Base-by-base conservation (phyloP, 1,140 invertebrate species). In the Aphelinus certus region DNA sequence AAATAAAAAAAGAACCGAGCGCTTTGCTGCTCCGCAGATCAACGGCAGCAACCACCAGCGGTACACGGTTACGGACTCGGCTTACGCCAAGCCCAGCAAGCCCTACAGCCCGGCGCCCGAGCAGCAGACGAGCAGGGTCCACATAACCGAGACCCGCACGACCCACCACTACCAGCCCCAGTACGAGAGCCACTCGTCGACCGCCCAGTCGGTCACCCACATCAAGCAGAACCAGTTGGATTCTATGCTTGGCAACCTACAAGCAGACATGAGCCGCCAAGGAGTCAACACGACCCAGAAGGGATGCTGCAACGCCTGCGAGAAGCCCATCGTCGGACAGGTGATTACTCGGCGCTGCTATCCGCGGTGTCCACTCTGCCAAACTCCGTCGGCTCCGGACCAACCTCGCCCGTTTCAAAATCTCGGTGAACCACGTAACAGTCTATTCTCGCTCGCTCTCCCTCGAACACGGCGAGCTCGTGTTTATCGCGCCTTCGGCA, bases 301-400 rank as follows among this genome's bases (percentile, higher is more conserved):
- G 89, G 98, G 98, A 80, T 97, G 96, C 89, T 99, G 98, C 92
- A 96, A 92, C 83, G 96, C 96, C 70, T 99, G 97, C 91, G 95
- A 97, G 86, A 98, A 99, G 84, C 96, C 97, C 26, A 98, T 99
- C 87, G 96, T 99, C 55, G 98, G 98, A 78, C 96, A 98, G 92
- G 95, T 96, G 85, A 82, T 80, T 7, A 49, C 26, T 26, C 26
- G 26, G 26, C 26, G 26, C 26, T 26, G 26, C 26, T 26, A 26
- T 26, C 26, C 26, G 26, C 26, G 26, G 26, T 26, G 26, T 26
- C 26, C 26, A 26, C 26, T 26, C 26, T 26, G 26, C 26, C 26
- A 26, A 26, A 26, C 26, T 26, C 26, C 26, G 26, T 26, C 26
- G 26, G 26, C 26, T 26, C 26, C 26, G 26, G 26, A 26, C 26